A percentile compares a stretch with the other conserved stretches of the same genome.
Conservation (phyloP, 2,888 invertebrate genomes). For the Molorchus minor region DNA sequence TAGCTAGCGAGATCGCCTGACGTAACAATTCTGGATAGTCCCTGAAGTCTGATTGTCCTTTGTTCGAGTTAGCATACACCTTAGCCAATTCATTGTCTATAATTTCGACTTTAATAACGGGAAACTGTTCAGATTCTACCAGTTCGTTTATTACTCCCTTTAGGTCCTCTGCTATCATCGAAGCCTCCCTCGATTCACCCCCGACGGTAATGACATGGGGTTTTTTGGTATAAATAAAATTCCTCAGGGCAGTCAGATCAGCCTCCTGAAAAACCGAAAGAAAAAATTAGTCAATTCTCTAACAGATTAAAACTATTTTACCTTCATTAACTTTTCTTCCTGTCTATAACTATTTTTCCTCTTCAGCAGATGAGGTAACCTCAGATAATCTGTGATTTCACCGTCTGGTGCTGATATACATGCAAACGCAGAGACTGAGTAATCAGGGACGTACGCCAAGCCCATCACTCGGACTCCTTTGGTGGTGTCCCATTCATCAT, state of each 20-base stretch:
- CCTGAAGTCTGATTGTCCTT: slow-evolving; percentile 84
- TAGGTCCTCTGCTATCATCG: slow-evolving; percentile 82
- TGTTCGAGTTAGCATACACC: slow-evolving; percentile 90
- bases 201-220: slow-evolving; percentile 87
- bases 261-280: slow-evolving; percentile 61
- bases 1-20: slow-evolving; percentile 92
- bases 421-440: slow-evolving; percentile 85
- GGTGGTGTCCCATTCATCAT: slow-evolving; percentile 89
- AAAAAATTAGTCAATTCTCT: not conserved
- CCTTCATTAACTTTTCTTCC: slow-evolving; percentile 70
- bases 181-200: slow-evolving; percentile 89
- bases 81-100: slow-evolving; percentile 94
- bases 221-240: slow-evolving; percentile 88
- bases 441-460: slow-evolving; percentile 87
- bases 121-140: slow-evolving; percentile 86
- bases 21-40: slow-evolving; percentile 92
- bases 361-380: slow-evolving; percentile 86
- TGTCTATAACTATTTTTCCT: slow-evolving; percentile 77
- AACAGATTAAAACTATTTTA: slow-evolving; percentile 19
- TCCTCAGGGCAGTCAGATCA: slow-evolving; percentile 73
- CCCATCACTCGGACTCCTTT: slow-evolving; percentile 89
- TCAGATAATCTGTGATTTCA: slow-evolving; percentile 89
- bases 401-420: slow-evolving; percentile 89
- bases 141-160: slow-evolving; percentile 77
- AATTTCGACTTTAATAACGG: slow-evolving; percentile 87